Conservation (phyloP, 2,797 vertebrate genomes). For the Platyrinchus mystaceus region DNA sequence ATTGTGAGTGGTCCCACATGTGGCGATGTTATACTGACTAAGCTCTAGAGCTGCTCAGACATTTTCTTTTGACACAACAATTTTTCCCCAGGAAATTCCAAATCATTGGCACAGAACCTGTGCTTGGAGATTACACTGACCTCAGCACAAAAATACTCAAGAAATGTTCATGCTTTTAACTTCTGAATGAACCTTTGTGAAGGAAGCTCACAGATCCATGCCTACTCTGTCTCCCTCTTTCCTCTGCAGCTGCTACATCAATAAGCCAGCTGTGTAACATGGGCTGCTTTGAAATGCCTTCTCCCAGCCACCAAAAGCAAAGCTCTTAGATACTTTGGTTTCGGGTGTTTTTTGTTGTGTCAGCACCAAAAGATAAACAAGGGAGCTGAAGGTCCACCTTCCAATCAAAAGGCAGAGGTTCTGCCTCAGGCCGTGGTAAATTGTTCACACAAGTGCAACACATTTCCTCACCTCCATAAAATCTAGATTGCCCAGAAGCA, state of each 20-base stretch:
- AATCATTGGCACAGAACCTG: neutral
- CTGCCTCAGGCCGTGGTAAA: neutral
- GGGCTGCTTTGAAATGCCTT: neutral
- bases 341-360: neutral
- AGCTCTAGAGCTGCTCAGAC: neutral
- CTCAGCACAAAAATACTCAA: neutral
- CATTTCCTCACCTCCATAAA: neutral
- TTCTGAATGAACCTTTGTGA: neutral
- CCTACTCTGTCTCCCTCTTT: neutral
- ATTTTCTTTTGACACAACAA: neutral
- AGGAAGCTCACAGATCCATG: neutral
- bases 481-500: neutral
- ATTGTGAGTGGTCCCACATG: neutral
- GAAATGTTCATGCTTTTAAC: neutral
- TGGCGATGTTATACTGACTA: neutral
- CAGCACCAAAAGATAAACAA: slow-evolving; percentile 39
- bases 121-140: neutral
- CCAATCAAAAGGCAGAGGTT: slow-evolving; percentile 2
- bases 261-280: neutral
- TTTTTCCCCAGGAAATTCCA: neutral
- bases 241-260: neutral
- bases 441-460: neutral
- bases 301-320: neutral
- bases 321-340: neutral
- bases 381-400: neutral